Percentiles rank a stretch among this genome's conserved stretches.
Evolutionary conservation across 2,797 vertebrate species (phyloP).

Genomic region (Spheniscus humboldti): DNA sequence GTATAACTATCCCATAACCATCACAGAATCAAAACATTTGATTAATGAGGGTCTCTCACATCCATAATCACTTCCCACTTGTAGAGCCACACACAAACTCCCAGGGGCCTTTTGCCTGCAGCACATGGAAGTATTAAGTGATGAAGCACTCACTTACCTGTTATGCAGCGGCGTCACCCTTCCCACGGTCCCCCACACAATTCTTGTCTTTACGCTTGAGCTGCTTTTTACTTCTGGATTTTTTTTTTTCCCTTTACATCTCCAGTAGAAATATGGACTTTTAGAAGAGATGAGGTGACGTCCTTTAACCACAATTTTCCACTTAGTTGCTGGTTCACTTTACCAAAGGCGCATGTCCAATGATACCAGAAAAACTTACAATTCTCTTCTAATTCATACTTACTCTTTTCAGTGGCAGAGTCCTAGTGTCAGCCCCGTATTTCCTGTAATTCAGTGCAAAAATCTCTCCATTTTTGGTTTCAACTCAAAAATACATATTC

Average conservation of each 20-base stretch:
- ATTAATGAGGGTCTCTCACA: neutral
- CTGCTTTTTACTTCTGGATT: neutral
- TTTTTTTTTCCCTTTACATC: neutral
- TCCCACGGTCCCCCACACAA: neutral
- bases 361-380: neutral
- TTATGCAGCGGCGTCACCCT: accelerated
- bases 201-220: neutral
- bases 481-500: neutral
- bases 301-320: neutral
- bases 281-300: neutral
- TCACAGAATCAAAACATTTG: neutral
- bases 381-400: neutral
- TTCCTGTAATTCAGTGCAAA: neutral
- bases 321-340: neutral
- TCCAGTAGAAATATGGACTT: neutral
- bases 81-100: neutral
- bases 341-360: neutral
- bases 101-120: neutral
- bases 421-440: neutral
- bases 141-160: neutral
- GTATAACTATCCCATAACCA: neutral
- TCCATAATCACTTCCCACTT: neutral
- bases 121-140: neutral
- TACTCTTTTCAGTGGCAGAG: neutral
- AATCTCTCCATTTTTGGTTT: neutral